Base-by-base conservation (phyloP, 2,113 vertebrate species). In the Meles meles region DNA sequence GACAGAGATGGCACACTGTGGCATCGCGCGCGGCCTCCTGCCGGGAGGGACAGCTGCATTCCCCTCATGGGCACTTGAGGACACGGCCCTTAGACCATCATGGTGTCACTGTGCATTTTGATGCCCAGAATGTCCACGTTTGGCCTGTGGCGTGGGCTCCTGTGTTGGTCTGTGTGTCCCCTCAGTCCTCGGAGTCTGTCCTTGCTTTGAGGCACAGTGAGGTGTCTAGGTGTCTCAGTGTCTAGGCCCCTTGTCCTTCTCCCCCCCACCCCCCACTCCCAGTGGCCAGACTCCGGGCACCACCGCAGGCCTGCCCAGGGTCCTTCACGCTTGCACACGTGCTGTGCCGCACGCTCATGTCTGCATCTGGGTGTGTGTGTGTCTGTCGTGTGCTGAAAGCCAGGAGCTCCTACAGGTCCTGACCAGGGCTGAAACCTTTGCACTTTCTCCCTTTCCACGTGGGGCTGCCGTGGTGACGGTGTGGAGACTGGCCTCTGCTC, bases 271-370 rank as follows among this genome's bases (percentile, higher is more conserved):
- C 14, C 23, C 3, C 3, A 3, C 18, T 42, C 71, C 9, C 6
- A 0, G 47, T 23, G 39, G 59, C 71, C 3, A 0, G 7, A 52
- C 34, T 42, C 57, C 3, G 14, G 18, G 81, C 9, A 25, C 25
- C 25, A 29, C 39, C 14, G 25, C 57, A 18, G 81, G 27, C 57
- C 57, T 10, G 39, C 27, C 15, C 5, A 11, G 8, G 11, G 47
- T 69, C 37, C 85, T n/a, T 25, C 23, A 17, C 8, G 5, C 21
- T 25, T 29, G 47, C 13, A 15, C 37, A 20, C 3, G 23, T 31
- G 17, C 47, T 15, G 0, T 11, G 13, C n/a, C 5, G 8, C 44
- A 2, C 0, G 2, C 37, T 47, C 65, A 7, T 0, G 1, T 27
- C 29, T 63, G 2, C 57, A 6, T 65, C 42, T 6, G 5, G 10